Conservation (phyloP, 1,140 invertebrate genomes). For the Drosophila murphyi region DNA sequence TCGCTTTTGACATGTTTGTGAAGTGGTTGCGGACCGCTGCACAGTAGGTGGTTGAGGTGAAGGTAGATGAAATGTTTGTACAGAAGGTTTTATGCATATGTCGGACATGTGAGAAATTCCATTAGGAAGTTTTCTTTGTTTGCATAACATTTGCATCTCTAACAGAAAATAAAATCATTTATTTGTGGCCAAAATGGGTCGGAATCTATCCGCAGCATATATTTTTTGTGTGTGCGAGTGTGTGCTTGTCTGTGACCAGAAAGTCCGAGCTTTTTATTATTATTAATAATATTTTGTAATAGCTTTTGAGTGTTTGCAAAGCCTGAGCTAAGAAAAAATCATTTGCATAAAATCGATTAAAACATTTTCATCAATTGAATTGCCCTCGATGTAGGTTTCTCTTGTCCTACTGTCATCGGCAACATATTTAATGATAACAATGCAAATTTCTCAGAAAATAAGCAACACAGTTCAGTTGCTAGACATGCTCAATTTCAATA, state of each 20-base stretch:
- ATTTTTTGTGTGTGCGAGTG: not conserved
- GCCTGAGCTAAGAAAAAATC: constrained; percentile 60
- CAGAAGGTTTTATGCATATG: constrained; percentile 81
- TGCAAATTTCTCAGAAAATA: not conserved
- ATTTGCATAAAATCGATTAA: constrained; percentile 82
- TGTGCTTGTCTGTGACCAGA: constrained; percentile 1
- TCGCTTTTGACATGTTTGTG: constrained; percentile 67
- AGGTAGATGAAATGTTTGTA: constrained; percentile 50
- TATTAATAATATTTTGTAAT: constrained; percentile 80
- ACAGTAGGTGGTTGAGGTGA: constrained; percentile 10
- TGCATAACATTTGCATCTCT: constrained; percentile 77
- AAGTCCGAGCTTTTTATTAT: constrained; percentile 60
- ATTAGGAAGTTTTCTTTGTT: constrained; percentile 81
- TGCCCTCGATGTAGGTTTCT: constrained; percentile 38
- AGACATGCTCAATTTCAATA: not conserved
- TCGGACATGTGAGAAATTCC: constrained; percentile 80
- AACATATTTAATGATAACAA: constrained; percentile 5
- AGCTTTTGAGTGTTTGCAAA: constrained; percentile 74
- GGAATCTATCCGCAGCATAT: constrained; percentile 14
- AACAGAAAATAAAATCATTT: constrained; percentile 63
- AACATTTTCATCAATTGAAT: constrained; percentile 73
- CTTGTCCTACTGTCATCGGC: constrained; percentile 29
- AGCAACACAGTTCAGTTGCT: constrained; percentile 9
- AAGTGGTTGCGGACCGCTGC: constrained; percentile 55
- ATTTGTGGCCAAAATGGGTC: constrained; percentile 60